phyloP scores from a whole-genome alignment of 2,888 invertebrate species.

The Pachydiplax longipennis region DNA sequence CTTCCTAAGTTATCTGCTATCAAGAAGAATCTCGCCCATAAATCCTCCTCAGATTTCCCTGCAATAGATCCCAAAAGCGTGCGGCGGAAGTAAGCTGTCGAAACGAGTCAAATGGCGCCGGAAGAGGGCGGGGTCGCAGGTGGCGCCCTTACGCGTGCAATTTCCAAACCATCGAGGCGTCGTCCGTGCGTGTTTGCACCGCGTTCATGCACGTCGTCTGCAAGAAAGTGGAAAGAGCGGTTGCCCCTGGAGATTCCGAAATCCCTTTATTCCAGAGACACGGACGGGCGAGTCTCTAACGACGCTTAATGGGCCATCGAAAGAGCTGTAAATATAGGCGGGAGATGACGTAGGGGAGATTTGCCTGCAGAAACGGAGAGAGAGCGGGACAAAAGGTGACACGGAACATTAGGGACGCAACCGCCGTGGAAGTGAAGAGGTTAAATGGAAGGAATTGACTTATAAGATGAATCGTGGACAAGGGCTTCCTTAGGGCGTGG shows the following conservation, averaged over 20 bases:
- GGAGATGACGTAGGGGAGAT: background rate
- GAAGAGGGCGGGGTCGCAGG: background rate
- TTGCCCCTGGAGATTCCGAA: background rate
- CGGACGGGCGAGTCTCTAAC: background rate
- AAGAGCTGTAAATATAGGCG: background rate
- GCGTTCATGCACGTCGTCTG: background rate
- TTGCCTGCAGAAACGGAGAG: background rate
- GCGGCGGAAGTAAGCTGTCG: background rate
- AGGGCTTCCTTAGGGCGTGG: background rate
- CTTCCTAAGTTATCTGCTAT: background rate
- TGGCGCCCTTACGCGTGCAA: background rate
- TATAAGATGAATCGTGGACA: background rate
- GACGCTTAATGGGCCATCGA: background rate
- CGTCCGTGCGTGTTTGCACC: background rate
- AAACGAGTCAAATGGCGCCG: background rate
- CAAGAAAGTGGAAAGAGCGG: background rate
- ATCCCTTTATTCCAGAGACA: background rate
- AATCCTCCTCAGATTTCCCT: background rate
- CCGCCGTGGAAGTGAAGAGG: background rate
- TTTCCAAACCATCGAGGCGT: background rate
- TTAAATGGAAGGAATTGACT: background rate
- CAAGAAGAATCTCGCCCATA: background rate
- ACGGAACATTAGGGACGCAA: constrained; percentile 31
- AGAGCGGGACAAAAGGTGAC: constrained; percentile 7
- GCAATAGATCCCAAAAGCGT: background rate